These are phyloP conservation scores for Orthonychiurus folsomi DNA, from an alignment of 2,888 invertebrate species.

Conservation along the genomic window DNA sequence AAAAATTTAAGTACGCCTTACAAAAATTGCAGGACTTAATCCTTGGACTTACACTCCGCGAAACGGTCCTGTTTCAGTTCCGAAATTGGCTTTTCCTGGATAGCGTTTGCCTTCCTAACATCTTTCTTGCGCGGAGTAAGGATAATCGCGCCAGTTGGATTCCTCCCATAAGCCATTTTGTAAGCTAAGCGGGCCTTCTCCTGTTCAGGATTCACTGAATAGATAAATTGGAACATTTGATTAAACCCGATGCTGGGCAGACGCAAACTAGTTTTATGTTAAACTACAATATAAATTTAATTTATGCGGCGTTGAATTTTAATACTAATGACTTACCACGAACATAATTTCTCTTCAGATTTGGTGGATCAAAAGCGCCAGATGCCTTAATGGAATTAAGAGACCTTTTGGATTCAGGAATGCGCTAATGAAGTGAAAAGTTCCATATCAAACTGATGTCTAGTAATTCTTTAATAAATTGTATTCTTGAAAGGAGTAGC, in stretches of 20 bases:
- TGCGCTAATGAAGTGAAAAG: neutral
- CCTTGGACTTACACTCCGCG: slow-evolving; percentile 4
- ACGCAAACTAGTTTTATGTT: no score
- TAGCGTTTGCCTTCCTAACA: neutral
- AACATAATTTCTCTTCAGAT: neutral
- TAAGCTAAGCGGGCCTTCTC: slow-evolving; percentile 9
- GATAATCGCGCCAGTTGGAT: neutral
- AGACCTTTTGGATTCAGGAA: neutral
- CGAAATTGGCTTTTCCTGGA: neutral
- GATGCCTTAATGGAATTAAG: slow-evolving; percentile 3
- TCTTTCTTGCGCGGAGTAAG: neutral
- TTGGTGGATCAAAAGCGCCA: slow-evolving; percentile 2
- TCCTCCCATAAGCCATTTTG: slow-evolving; percentile 9
- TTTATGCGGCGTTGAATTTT: no score
- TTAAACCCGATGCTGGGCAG: neutral
- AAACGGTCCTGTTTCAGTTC: slow-evolving; percentile 2
- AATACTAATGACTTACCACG: no score
- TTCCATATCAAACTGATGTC: no score
- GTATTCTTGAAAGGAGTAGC: no score
- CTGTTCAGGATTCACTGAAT: slow-evolving; percentile 2
- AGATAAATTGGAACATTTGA: neutral
- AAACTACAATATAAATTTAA: no score
- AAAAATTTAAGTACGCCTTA: neutral
- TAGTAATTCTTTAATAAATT: no score
- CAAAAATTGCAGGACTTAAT: neutral